A percentile compares a stretch with the other conserved stretches of the same genome.
Evolutionary conservation across 2,113 vertebrate genomes (phyloP).

Genomic region (Enhydra lutris): DNA sequence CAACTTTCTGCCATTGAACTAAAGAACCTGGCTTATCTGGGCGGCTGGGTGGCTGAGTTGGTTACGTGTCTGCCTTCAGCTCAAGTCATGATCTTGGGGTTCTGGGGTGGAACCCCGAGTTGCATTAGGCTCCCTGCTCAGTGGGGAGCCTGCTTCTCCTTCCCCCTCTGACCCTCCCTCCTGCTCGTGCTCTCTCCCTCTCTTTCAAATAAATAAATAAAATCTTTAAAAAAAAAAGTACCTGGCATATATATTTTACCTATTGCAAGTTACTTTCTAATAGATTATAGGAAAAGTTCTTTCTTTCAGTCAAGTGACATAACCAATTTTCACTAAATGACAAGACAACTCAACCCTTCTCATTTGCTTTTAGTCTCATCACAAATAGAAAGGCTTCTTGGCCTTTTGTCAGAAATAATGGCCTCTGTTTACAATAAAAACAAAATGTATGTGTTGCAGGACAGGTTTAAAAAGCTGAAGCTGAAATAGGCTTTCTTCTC

Average conservation of each 20-base stretch:
- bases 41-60: not conserved
- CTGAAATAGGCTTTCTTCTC: slow-evolving; percentile 36
- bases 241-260: slow-evolving; percentile 38
- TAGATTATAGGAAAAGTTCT: slow-evolving; percentile 23
- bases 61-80: not conserved
- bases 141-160: not conserved
- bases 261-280: slow-evolving; percentile 63
- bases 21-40: not conserved
- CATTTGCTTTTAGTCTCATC: slow-evolving; percentile 51
- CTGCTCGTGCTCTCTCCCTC: not conserved
- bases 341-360: slow-evolving; percentile 44
- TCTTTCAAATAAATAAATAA: not conserved
- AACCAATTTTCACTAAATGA: slow-evolving; percentile 34
- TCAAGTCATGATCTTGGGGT: not conserved
- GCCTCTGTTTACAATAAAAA: slow-evolving; percentile 63
- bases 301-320: slow-evolving; percentile 54
- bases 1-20: slow-evolving; percentile 56
- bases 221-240: not conserved
- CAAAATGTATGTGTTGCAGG: slow-evolving; percentile 38
- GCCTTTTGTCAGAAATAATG: slow-evolving; percentile 51
- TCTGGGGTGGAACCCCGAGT: not conserved
- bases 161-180: not conserved
- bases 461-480: slow-evolving; percentile 30
- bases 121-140: not conserved
- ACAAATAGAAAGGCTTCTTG: slow-evolving; percentile 60